phyloP scores from a whole-genome alignment of 2,888 invertebrate species.

The Ophion ellenae region DNA sequence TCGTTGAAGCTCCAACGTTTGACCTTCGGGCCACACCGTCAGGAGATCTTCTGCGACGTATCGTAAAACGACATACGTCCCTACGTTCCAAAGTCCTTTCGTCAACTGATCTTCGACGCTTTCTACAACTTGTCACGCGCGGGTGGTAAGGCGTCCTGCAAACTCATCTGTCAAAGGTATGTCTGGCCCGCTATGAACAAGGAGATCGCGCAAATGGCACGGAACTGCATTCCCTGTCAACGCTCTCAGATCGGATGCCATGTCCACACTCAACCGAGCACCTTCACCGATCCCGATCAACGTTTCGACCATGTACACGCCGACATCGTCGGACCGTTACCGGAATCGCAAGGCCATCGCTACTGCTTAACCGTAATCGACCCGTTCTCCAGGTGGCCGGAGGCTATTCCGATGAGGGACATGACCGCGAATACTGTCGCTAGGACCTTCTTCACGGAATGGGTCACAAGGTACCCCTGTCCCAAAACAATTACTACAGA shows the following conservation, averaged over 20 bases:
- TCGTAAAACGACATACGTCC: background rate
- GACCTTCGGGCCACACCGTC: too few species aligned
- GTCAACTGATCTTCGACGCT: too few species aligned
- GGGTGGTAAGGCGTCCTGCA: slow-evolving; percentile 25
- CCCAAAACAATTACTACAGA: slow-evolving; percentile 72
- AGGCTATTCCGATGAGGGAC: too few species aligned
- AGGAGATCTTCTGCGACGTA: too few species aligned
- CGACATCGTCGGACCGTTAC: slow-evolving; percentile 64
- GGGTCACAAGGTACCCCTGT: too few species aligned
- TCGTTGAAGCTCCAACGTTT: too few species aligned
- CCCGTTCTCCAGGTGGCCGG: too few species aligned
- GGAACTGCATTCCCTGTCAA: slow-evolving; percentile 74
- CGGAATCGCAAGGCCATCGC: too few species aligned
- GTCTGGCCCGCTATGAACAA: slow-evolving; percentile 70
- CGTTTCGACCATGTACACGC: slow-evolving; percentile 77
- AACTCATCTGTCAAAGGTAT: slow-evolving; percentile 65
- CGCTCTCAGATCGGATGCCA: slow-evolving; percentile 60
- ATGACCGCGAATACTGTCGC: too few species aligned
- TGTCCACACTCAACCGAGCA: background rate
- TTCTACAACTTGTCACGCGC: slow-evolving; percentile 8
- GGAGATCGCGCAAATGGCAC: slow-evolving; percentile 72
- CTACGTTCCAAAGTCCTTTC: background rate
- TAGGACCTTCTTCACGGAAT: too few species aligned
- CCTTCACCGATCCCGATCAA: background rate
- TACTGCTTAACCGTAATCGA: too few species aligned